These are phyloP conservation scores for Aspidiotus rigidus DNA, from an alignment of 2,888 invertebrate species.

Conservation along the genomic window DNA sequence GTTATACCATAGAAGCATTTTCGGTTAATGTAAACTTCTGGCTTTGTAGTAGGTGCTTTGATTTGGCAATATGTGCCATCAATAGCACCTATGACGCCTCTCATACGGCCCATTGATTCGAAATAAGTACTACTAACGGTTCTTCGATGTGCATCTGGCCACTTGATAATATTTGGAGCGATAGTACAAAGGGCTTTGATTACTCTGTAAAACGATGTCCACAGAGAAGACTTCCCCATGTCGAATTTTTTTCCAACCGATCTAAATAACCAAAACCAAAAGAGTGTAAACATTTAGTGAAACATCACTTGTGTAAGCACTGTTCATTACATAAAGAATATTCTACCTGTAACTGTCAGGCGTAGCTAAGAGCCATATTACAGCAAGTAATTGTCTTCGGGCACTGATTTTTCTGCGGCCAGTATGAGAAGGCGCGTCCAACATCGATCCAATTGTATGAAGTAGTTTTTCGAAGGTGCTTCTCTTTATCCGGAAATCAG, in stretches of 20 bases:
- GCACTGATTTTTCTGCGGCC: no score
- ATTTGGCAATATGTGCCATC: neutral
- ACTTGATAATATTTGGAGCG: neutral
- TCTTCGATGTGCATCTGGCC: neutral
- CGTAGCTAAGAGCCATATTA: neutral
- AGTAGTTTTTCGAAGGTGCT: neutral
- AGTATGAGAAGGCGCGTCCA: no score
- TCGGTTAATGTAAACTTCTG: constrained; percentile 36
- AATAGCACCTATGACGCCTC: neutral
- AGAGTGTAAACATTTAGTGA: no score
- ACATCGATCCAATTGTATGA: no score
- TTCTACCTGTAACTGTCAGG: neutral
- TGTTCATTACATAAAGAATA: no score
- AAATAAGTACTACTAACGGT: neutral
- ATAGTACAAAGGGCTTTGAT: neutral
- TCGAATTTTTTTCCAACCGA: neutral
- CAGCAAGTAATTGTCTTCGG: neutral
- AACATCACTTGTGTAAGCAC: no score
- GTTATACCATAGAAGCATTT: constrained; percentile 38
- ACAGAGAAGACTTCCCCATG: neutral
- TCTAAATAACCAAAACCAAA: no score
- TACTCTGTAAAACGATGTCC: neutral
- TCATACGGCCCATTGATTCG: neutral
- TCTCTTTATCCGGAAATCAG: neutral
- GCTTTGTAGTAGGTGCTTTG: neutral